Evolutionary conservation across 2,113 vertebrate genomes (phyloP), one percentile per base, ranked within the genome.

Genomic region (Bos indicus): DNA sequence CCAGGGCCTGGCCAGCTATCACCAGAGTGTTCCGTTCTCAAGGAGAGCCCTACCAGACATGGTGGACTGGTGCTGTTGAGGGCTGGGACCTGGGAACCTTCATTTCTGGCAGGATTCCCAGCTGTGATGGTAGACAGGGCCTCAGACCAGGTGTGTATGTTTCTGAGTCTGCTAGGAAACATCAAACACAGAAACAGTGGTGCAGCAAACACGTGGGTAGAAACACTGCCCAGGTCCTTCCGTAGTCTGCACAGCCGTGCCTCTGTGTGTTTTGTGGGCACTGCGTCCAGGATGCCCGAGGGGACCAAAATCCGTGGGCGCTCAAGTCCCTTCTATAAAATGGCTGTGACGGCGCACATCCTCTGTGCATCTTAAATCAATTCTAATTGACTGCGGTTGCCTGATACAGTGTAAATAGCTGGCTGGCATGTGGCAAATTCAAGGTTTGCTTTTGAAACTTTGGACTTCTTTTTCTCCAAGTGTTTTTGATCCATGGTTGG

Each of bases 201-300:
- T 59, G 19, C 15, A 36, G 6, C 2, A 5, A 28, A 54, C 52
- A 30, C 12, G 11, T 40, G 19, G 51, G 3, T 36, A 10, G 46
- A 77, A 33, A 51, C 10, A 7, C 30, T 8, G 16, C 5, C 36
- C 26, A 25, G 23, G 5, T 40, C 46, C 17, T 14, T 43, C 26
- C 1, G 0, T 23, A 51, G 48, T 21, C 28, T 33, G 80, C 19
- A 54, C 19, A 54, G 19, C 33, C 0, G 0, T 14, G 11, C 33
- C 19, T n/a, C 19, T 33, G 33, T 14, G 11, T n/a, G 6, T 11
- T n/a, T 6, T 21, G 51, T 4, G 30, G 51, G 51, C 6, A 13
- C 51, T 83, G 51, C 3, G 1, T n/a, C 51, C 80, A 56, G n/a
- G 81, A 84, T 0, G 0, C 81, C 33, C 0, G 21, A 54, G 81